A percentile compares a stretch with the other conserved stretches of the same genome.
phyloP scores from a whole-genome alignment of 2,113 vertebrate genomes.

The Brachyhypopomus occidentalis region DNA sequence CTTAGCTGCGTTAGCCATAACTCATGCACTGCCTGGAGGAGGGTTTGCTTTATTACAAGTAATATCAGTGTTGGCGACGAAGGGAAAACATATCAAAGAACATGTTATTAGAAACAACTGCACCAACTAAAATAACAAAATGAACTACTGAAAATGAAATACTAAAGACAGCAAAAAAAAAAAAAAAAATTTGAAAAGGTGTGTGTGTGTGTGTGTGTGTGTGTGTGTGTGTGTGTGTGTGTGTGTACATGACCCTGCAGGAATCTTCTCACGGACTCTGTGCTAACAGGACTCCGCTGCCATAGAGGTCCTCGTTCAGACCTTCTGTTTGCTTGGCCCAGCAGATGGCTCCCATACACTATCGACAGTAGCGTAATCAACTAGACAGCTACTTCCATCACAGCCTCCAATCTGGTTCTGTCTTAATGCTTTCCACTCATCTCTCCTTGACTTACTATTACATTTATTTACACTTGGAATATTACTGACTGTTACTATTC shows the following conservation, averaged over 20 bases:
- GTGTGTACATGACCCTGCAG: neutral
- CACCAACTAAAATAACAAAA: neutral
- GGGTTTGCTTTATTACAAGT: neutral
- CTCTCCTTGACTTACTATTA: neutral
- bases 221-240: neutral
- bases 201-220: neutral
- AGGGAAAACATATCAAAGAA: neutral
- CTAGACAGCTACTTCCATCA: neutral
- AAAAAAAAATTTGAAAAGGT: too few relatives aligned
- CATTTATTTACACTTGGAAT: too few relatives aligned
- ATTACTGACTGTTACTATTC: too few relatives aligned
- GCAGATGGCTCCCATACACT: slow-evolving; percentile 13
- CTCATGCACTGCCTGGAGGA: neutral
- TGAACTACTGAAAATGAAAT: neutral
- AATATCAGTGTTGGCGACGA: neutral
- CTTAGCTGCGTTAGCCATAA: neutral
- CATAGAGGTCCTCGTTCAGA: too few relatives aligned
- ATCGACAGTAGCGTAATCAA: neutral
- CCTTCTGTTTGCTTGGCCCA: neutral
- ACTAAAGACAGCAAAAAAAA: neutral
- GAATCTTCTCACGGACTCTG: neutral
- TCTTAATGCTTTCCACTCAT: neutral
- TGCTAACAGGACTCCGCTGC: neutral
- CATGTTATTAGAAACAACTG: neutral
- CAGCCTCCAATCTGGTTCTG: neutral